These are phyloP conservation scores for Rhadinocentrus ornatus DNA, from an alignment of 2,797 vertebrate species.

Conservation along the genomic window DNA sequence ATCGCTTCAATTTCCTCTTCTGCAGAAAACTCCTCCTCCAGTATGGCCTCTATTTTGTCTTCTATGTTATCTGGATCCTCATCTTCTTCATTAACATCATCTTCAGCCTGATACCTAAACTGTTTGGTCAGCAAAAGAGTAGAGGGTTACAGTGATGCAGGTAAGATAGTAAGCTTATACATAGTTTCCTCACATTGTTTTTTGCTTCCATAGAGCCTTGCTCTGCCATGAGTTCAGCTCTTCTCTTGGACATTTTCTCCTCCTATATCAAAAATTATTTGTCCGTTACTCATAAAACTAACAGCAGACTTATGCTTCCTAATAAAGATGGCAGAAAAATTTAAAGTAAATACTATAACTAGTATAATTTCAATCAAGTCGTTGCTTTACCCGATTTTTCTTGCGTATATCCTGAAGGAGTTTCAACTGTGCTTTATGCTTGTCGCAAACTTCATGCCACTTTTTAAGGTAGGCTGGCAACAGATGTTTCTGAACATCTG, in stretches of 20 bases:
- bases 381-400: conserved; percentile 82
- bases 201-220: conserved; percentile 45
- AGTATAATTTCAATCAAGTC: not conserved
- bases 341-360: not conserved
- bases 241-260: conserved; percentile 85
- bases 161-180: not conserved
- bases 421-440: conserved; percentile 73
- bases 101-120: conserved; percentile 24
- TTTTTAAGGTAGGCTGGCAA: conserved; percentile 81
- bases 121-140: conserved; percentile 12
- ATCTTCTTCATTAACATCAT: conserved; percentile 45
- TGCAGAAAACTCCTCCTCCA: conserved; percentile 88
- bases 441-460: conserved; percentile 81
- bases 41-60: conserved; percentile 82
- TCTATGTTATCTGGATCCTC: conserved; percentile 66
- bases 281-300: not conserved
- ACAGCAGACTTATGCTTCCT: not conserved
- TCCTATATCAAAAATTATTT: conserved; percentile 74
- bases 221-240: conserved; percentile 87
- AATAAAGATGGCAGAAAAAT: not conserved
- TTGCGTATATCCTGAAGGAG: conserved; percentile 80
- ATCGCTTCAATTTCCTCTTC: conserved; percentile 80
- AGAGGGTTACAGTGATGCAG: conserved; percentile 3
- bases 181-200: conserved; percentile 65
- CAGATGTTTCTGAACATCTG: conserved; percentile 83